A percentile compares a stretch with the other conserved stretches of the same genome.
Conservation (phyloP, 2,888 invertebrate species). For the Dynastes grantii region DNA sequence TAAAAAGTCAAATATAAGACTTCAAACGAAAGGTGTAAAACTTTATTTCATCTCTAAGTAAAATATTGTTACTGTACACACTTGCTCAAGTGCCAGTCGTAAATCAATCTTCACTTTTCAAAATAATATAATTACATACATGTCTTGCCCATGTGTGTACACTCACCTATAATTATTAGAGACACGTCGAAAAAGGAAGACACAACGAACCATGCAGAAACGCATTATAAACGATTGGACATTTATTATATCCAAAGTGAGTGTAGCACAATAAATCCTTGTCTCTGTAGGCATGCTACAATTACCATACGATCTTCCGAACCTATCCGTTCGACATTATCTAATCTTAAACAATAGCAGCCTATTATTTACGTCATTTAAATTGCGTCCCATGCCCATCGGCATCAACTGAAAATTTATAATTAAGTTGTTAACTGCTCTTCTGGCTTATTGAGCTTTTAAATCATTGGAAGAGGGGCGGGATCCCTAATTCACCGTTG, state of each 20-base stretch:
- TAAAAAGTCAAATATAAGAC: too few species aligned
- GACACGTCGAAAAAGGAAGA: neutral
- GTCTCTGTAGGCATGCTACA: conserved; percentile 40
- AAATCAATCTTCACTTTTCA: neutral
- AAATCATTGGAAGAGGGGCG: conserved; percentile 33
- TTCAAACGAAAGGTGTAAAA: too few species aligned
- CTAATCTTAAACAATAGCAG: conserved; percentile 38
- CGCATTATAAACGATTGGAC: conserved; percentile 14
- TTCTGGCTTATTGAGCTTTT: conserved; percentile 36
- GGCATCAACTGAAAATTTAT: conserved; percentile 27
- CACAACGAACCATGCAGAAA: conserved; percentile 18
- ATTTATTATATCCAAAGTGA: conserved; percentile 35
- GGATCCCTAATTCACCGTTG: conserved; percentile 18
- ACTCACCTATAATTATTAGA: neutral
- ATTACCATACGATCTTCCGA: conserved; percentile 35
- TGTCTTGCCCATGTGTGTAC: neutral
- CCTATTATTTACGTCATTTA: conserved; percentile 42
- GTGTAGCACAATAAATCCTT: conserved; percentile 30
- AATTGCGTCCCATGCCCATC: conserved; percentile 22
- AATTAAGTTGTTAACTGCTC: conserved; percentile 43
- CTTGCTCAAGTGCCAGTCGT: too few species aligned
- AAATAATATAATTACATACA: conserved; percentile 2
- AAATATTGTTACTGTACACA: too few species aligned
- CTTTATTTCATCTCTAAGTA: too few species aligned
- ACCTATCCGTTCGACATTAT: conserved; percentile 21